A percentile compares a stretch with the other conserved stretches of the same genome.
Evolutionary conservation across 1,140 invertebrate species (phyloP).

Genomic region (Dreissena rostriformis): DNA sequence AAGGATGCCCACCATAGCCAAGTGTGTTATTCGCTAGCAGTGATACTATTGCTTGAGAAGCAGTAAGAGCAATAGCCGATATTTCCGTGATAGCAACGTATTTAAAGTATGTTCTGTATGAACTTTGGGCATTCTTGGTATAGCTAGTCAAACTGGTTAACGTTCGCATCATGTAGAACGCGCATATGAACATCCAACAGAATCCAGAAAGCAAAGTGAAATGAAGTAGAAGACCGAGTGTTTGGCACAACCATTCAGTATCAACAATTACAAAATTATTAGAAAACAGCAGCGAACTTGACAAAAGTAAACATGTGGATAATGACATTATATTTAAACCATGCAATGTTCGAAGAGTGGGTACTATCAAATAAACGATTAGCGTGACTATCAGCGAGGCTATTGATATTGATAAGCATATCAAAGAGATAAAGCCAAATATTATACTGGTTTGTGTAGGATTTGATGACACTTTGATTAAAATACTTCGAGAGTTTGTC

Average conservation of each 20-base stretch:
- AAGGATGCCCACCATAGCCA: slow-evolving; percentile 21
- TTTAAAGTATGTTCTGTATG: neutral
- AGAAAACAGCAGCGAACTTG: neutral
- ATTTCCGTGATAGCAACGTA: slow-evolving; percentile 3
- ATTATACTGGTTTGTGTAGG: too few relatives aligned
- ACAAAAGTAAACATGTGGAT: neutral
- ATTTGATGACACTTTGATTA: too few relatives aligned
- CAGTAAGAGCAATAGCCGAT: neutral
- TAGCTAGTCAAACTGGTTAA: neutral
- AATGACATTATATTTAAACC: slow-evolving; percentile 11
- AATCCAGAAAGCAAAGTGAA: slow-evolving; percentile 18
- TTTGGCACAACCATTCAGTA: neutral
- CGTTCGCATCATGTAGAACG: slow-evolving; percentile 35
- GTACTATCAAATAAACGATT: neutral
- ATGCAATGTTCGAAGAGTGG: neutral
- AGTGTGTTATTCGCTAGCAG: neutral
- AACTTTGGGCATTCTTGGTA: neutral
- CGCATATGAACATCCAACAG: slow-evolving; percentile 50
- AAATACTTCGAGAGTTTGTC: too few relatives aligned
- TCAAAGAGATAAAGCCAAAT: too few relatives aligned
- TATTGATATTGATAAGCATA: too few relatives aligned
- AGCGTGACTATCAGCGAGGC: too few relatives aligned
- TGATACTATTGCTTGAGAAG: slow-evolving; percentile 23
- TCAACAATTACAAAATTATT: neutral
- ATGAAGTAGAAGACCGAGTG: slow-evolving; percentile 22